Conservation (phyloP, 2,113 vertebrate species). For the Xiphophorus hellerii region DNA sequence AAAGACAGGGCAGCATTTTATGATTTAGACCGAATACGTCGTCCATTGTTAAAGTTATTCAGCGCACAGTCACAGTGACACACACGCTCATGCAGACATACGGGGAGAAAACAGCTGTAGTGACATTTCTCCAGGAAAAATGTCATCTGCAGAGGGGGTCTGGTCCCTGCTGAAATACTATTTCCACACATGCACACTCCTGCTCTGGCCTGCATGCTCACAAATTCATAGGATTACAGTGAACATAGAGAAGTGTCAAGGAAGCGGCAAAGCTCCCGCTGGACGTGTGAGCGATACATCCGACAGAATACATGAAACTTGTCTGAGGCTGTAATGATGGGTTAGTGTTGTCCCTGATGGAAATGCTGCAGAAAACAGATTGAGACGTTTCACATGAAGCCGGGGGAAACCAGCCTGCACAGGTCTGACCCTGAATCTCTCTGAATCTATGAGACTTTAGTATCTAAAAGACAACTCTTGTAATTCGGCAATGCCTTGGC, state of each 20-base stretch:
- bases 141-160: conserved; percentile 71
- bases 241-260: conserved; percentile 61
- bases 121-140: conserved; percentile 79
- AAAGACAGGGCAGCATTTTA: too few species aligned
- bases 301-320: conserved; percentile 46
- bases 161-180: conserved; percentile 65
- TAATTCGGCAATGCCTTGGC: conserved; percentile 31
- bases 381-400: conserved; percentile 67
- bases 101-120: conserved; percentile 64
- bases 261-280: conserved; percentile 58
- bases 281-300: conserved; percentile 52
- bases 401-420: conserved; percentile 66
- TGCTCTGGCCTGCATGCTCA: conserved; percentile 41
- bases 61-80: conserved; percentile 7
- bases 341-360: conserved; percentile 58
- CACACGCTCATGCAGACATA: conserved; percentile 28
- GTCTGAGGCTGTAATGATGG: conserved; percentile 44
- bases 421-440: conserved; percentile 27
- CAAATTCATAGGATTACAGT: conserved; percentile 64
- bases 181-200: conserved; percentile 64
- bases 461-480: conserved; percentile 33
- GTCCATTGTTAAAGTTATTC: conserved; percentile 24
- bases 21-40: too few species aligned
- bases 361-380: conserved; percentile 74
- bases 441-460: conserved; percentile 19